phyloP scores from a whole-genome alignment of 2,113 vertebrate species.

The Haemorhous mexicanus region DNA sequence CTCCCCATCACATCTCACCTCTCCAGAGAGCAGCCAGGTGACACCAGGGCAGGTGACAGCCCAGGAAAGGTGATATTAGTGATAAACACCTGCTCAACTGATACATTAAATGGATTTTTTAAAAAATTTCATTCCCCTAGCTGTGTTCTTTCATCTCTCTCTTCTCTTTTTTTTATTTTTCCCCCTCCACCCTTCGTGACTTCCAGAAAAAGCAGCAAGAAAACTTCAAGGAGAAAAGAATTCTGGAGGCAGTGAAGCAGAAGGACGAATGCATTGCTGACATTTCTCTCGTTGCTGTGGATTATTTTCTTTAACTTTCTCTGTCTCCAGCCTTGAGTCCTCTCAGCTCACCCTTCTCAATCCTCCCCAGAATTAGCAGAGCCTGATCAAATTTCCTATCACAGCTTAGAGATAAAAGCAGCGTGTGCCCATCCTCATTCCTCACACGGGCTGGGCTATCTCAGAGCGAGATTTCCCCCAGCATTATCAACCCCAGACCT shows the following conservation, averaged over 20 bases:
- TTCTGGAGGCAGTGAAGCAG: conserved; percentile 42
- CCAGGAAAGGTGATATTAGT: neutral
- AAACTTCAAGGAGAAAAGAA: conserved; percentile 58
- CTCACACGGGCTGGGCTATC: neutral
- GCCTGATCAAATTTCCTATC: conserved; percentile 1
- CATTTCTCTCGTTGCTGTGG: conserved; percentile 5
- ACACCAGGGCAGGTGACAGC: neutral
- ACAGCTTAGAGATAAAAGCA: neutral
- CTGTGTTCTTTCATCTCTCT: neutral
- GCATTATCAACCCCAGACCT: neutral
- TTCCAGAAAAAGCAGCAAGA: conserved; percentile 56
- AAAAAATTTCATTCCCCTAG: neutral
- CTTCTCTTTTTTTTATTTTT: neutral
- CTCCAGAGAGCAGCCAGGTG: neutral
- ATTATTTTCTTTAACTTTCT: conserved; percentile 11
- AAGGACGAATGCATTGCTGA: neutral
- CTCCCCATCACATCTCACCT: neutral
- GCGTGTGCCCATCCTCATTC: neutral
- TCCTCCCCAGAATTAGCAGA: conserved; percentile 16
- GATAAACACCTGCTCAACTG: neutral
- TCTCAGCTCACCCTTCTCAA: neutral
- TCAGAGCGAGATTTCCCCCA: neutral
- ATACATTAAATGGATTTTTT: neutral
- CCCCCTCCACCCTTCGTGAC: neutral
- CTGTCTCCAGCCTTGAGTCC: neutral